Percentiles rank a stretch among this genome's conserved stretches.
These are phyloP conservation scores for Cephalopholis sonnerati DNA, from an alignment of 2,113 vertebrate genomes.

Conservation along the genomic window DNA sequence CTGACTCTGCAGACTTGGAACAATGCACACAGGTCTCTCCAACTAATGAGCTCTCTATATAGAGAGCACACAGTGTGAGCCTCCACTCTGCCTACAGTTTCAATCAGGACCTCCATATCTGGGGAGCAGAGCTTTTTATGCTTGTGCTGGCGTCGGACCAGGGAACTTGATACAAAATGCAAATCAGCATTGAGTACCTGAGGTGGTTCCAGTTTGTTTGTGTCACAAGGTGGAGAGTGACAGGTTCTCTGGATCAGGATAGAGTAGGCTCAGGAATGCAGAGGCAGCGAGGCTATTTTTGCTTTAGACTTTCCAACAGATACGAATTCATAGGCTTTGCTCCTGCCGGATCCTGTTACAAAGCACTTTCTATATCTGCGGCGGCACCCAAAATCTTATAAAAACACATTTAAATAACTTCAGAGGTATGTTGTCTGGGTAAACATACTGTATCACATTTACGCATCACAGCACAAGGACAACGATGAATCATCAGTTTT, in stretches of 20 bases:
- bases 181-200: conserved; percentile 77
- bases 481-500: conserved; percentile 55
- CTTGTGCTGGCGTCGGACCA: conserved; percentile 72
- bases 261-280: conserved; percentile 50
- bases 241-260: conserved; percentile 63
- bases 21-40: conserved; percentile 83
- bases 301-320: conserved; percentile 44
- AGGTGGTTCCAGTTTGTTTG: conserved; percentile 75
- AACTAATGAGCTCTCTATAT: conserved; percentile 81
- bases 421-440: conserved; percentile 4
- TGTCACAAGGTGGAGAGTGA: conserved; percentile 73
- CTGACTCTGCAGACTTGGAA: conserved; percentile 84
- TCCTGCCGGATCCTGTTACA: conserved; percentile 21
- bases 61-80: conserved; percentile 64
- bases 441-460: conserved; percentile 42
- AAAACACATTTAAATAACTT: conserved; percentile 49
- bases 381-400: conserved; percentile 25
- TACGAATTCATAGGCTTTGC: conserved; percentile 19
- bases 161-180: conserved; percentile 78
- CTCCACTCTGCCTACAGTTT: conserved; percentile 72
- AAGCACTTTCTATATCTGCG: conserved; percentile 34
- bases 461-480: conserved; percentile 43
- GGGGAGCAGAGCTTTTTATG: conserved; percentile 71
- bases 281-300: conserved; percentile 66
- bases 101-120: conserved; percentile 78